Percentiles rank a stretch among this genome's conserved stretches.
Conservation (phyloP, 2,113 vertebrate genomes). For the Anarhynchus alexandrinus region DNA sequence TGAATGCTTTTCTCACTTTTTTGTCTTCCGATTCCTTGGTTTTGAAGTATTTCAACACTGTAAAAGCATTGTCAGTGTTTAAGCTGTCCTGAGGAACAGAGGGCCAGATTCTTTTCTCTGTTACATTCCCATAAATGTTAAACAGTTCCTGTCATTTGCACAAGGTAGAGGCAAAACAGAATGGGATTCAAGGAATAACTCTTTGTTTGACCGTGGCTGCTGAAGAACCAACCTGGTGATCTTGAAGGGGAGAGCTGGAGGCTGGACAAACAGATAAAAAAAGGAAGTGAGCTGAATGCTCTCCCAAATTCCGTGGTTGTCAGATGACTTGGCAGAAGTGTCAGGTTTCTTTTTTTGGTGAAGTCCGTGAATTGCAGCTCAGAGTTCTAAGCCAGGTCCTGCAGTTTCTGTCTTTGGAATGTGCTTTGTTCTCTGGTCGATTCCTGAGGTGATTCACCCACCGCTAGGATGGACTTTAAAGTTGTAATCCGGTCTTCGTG, state of each 20-base stretch:
- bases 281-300: background rate
- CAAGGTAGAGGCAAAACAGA: background rate
- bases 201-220: background rate
- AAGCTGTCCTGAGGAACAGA: background rate
- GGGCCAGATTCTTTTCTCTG: background rate
- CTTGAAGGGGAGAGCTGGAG: background rate
- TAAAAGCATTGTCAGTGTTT: background rate
- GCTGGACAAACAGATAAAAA: background rate
- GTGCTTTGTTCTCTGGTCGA: slow-evolving; percentile 23
- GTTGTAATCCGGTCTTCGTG: background rate
- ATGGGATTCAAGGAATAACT: background rate
- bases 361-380: background rate
- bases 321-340: background rate
- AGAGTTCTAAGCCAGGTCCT: slow-evolving; percentile 9
- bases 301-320: slow-evolving; percentile 24
- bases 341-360: background rate
- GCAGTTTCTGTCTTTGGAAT: slow-evolving; percentile 17
- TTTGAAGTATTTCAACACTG: background rate
- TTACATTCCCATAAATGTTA: background rate
- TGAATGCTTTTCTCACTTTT: slow-evolving; percentile 18
- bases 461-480: background rate
- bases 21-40: background rate
- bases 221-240: background rate
- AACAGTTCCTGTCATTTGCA: background rate
- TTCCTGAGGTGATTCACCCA: slow-evolving; percentile 20